phyloP scores from a whole-genome alignment of 2,888 invertebrate species.

The Criorhina ranunculi region DNA sequence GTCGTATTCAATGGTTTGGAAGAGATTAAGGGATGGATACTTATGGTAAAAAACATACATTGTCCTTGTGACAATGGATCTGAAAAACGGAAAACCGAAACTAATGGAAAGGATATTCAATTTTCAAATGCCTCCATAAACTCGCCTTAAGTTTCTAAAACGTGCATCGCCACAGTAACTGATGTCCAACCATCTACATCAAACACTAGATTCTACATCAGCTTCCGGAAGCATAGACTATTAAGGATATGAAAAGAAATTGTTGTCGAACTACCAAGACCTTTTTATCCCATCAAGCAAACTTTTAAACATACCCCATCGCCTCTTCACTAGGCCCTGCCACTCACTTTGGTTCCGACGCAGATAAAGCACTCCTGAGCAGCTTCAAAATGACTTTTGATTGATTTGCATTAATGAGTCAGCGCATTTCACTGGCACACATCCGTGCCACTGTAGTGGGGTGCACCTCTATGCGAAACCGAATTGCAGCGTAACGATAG shows the following conservation, averaged over 20 bases:
- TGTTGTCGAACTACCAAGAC: conserved; percentile 61
- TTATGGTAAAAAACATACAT: too few species aligned
- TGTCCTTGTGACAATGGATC: too few species aligned
- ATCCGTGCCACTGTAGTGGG: conserved; percentile 33
- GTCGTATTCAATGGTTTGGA: neutral
- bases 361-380: conserved; percentile 54
- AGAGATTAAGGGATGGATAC: neutral
- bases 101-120: neutral
- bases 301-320: conserved; percentile 26
- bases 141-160: too few species aligned
- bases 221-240: conserved; percentile 26
- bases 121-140: neutral
- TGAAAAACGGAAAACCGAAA: neutral
- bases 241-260: conserved; percentile 41
- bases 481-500: conserved; percentile 46
- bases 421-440: conserved; percentile 64
- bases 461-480: conserved; percentile 25
- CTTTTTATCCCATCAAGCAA: conserved; percentile 64
- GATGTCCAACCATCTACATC: neutral
- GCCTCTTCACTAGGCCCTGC: conserved; percentile 33
- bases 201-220: conserved; percentile 19
- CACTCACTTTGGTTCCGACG: conserved; percentile 60
- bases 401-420: conserved; percentile 76
- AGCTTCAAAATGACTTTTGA: conserved; percentile 74
- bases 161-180: too few species aligned